phyloP scores from a whole-genome alignment of 2,797 vertebrate genomes.

The Manis crassicaudata region DNA sequence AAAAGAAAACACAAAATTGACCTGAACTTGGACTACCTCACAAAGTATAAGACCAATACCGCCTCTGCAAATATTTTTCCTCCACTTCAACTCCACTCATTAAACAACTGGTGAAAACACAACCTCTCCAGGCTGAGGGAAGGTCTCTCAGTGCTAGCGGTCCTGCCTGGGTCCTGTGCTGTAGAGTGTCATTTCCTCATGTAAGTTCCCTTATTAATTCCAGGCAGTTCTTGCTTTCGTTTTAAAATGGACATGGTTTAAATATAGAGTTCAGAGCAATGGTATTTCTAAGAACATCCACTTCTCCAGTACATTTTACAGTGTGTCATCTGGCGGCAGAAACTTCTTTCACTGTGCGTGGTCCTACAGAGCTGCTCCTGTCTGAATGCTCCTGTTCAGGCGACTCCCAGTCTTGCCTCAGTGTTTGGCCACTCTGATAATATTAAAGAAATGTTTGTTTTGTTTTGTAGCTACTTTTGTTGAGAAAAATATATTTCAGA shows the following conservation, averaged over 20 bases:
- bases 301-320: not conserved
- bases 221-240: not conserved
- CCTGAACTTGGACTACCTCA: not conserved
- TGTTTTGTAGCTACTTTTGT: not conserved
- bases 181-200: not conserved
- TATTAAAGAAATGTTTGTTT: not conserved
- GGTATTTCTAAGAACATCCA: not conserved
- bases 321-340: not conserved
- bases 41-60: not conserved
- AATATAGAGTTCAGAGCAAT: not conserved
- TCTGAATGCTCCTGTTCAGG: not conserved
- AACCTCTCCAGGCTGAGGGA: not conserved
- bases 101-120: not conserved
- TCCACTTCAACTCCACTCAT: not conserved
- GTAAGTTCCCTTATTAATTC: not conserved
- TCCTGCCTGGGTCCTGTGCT: not conserved
- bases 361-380: not conserved
- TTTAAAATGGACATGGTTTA: not conserved
- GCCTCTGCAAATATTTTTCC: not conserved
- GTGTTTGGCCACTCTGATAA: not conserved
- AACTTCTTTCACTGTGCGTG: not conserved
- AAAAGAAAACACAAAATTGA: not conserved
- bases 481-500: not conserved
- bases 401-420: not conserved
- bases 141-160: not conserved